These are phyloP conservation scores for Gobius niger DNA, from an alignment of 2,113 vertebrate genomes.

Conservation along the genomic window DNA sequence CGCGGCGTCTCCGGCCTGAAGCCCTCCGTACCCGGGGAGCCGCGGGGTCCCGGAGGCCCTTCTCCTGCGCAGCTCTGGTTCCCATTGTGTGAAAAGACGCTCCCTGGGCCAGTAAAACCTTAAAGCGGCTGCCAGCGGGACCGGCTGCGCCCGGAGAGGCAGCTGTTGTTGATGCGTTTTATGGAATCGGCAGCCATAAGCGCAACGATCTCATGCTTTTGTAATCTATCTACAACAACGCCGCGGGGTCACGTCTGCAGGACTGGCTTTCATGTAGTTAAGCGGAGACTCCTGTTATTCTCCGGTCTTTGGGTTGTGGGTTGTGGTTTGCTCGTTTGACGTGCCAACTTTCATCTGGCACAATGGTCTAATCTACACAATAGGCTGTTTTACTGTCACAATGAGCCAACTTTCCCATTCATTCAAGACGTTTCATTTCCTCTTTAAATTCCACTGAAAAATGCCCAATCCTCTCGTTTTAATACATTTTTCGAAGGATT, in stretches of 20 bases:
- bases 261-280: neutral
- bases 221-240: neutral
- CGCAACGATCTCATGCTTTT: constrained; percentile 9
- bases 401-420: too few relatives aligned
- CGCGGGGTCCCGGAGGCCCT: constrained; percentile 58
- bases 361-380: too few relatives aligned
- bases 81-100: constrained; percentile 14
- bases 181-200: neutral
- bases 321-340: too few relatives aligned
- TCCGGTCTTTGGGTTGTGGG: too few relatives aligned
- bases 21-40: constrained; percentile 36
- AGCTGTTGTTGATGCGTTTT: constrained; percentile 48
- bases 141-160: constrained; percentile 26
- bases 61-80: constrained; percentile 23
- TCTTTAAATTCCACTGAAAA: too few relatives aligned
- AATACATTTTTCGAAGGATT: too few relatives aligned
- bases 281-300: too few relatives aligned
- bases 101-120: constrained; percentile 41
- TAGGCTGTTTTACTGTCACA: too few relatives aligned
- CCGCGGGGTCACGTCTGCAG: neutral
- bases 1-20: constrained; percentile 26
- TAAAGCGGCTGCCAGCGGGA: constrained; percentile 33
- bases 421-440: too few relatives aligned
- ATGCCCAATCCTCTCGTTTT: too few relatives aligned
- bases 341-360: too few relatives aligned